Conservation (phyloP, 2,888 invertebrate genomes). For the Xylocampa areola region DNA sequence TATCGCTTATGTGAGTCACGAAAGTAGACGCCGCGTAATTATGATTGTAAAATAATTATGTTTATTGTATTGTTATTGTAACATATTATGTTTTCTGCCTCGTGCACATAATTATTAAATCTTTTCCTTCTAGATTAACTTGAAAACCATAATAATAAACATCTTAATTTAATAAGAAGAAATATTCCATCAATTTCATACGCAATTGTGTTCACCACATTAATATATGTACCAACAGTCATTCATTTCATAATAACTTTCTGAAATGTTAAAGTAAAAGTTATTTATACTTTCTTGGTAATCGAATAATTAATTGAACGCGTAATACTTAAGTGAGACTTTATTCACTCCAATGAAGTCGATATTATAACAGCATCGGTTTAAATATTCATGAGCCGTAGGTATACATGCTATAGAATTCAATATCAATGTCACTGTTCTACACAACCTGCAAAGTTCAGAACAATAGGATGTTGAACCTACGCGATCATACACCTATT, state of each 20-base stretch:
- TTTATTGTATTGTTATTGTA: slow-evolving; percentile 16
- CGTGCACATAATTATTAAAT: slow-evolving; percentile 13
- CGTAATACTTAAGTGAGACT: slow-evolving; percentile 5
- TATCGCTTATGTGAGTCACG: slow-evolving; percentile 23
- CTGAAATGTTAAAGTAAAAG: not conserved
- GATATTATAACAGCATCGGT: slow-evolving; percentile 7
- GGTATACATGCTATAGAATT: slow-evolving; percentile 30
- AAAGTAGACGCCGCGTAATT: slow-evolving; percentile 20
- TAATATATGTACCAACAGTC: no score
- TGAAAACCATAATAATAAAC: slow-evolving; percentile 25
- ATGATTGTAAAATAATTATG: slow-evolving; percentile 17
- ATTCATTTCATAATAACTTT: not conserved
- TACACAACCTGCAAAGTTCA: slow-evolving; percentile 20
- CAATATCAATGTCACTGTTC: slow-evolving; percentile 41
- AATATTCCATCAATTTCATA: slow-evolving; percentile 4
- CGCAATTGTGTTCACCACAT: no score
- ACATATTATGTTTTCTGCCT: slow-evolving; percentile 20
- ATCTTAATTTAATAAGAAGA: slow-evolving; percentile 28
- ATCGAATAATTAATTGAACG: not conserved
- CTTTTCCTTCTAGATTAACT: slow-evolving; percentile 12
- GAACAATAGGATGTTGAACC: slow-evolving; percentile 55
- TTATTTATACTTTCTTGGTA: not conserved
- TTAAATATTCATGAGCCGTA: slow-evolving; percentile 32
- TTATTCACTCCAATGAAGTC: slow-evolving; percentile 3
- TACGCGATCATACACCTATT: slow-evolving; percentile 31